These are phyloP conservation scores for Troides aeacus DNA, from an alignment of 2,888 invertebrate genomes.

Conservation along the genomic window DNA sequence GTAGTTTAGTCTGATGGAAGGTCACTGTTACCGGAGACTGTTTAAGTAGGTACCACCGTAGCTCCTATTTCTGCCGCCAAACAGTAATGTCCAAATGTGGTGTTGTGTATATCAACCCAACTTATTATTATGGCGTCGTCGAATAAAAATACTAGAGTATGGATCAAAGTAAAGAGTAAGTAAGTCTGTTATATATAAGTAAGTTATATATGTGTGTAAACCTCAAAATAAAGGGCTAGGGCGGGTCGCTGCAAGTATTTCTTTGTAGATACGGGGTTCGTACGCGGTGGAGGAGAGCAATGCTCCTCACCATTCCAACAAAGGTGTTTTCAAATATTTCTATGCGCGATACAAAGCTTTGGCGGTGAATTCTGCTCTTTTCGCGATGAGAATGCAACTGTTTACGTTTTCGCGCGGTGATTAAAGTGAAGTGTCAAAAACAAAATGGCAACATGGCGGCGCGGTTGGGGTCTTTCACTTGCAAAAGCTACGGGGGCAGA, in stretches of 20 bases:
- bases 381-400: slow-evolving; percentile 70
- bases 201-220: neutral
- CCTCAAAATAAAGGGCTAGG: slow-evolving; percentile 1
- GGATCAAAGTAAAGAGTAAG: no score
- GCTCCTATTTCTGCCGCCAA: no score
- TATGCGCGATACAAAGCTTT: slow-evolving; percentile 38
- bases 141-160: no score
- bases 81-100: no score
- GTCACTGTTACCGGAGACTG: no score
- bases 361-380: slow-evolving; percentile 63
- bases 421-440: slow-evolving; percentile 79
- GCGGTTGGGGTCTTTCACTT: slow-evolving; percentile 46
- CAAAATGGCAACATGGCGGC: slow-evolving; percentile 63
- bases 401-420: slow-evolving; percentile 74
- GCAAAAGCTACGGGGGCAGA: slow-evolving; percentile 47
- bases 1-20: no score
- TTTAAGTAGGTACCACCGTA: no score
- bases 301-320: slow-evolving; percentile 39
- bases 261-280: slow-evolving; percentile 28
- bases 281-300: slow-evolving; percentile 35
- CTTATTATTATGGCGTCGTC: no score
- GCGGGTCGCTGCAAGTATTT: slow-evolving; percentile 3
- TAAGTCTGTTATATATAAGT: no score
- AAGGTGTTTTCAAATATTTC: slow-evolving; percentile 49
- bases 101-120: no score